phyloP scores from a whole-genome alignment of 2,888 invertebrate species.

The Priocnemis perturbator region DNA sequence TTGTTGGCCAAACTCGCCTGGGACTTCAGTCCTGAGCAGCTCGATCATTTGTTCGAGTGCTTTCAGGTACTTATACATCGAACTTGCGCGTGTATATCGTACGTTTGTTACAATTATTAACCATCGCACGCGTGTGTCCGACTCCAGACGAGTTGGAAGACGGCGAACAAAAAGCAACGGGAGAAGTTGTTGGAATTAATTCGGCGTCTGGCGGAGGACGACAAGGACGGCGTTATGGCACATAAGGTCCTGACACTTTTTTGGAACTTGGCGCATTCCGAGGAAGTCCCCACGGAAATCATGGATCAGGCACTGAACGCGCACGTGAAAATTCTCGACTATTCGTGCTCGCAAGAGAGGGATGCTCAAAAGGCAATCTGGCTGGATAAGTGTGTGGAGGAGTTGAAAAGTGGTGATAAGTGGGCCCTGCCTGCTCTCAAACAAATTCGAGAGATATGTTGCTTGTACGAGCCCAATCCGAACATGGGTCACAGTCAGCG shows the following conservation, averaged over 20 bases:
- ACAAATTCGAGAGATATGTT: slow-evolving; percentile 96
- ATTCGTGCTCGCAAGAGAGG: slow-evolving; percentile 97
- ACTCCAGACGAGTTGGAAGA: slow-evolving; percentile 91
- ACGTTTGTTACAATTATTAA: slow-evolving; percentile 16
- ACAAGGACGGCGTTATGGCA: slow-evolving; percentile 99
- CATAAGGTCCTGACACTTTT: slow-evolving; percentile 95
- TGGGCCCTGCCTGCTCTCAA: slow-evolving; percentile 97
- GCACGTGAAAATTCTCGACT: slow-evolving; percentile 97
- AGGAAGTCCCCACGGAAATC: slow-evolving; percentile 97
- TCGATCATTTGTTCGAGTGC: slow-evolving; percentile 97
- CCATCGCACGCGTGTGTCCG: slow-evolving; percentile 27
- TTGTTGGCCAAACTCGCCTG: slow-evolving; percentile 96
- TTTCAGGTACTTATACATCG: slow-evolving; percentile 83
- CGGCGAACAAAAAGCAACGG: slow-evolving; percentile 95
- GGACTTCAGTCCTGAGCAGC: slow-evolving; percentile 98
- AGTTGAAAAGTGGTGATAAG: slow-evolving; percentile 89
- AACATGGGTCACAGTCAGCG: slow-evolving; percentile 79
- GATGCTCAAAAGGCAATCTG: slow-evolving; percentile 97
- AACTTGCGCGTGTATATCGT: no score
- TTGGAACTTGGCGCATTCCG: slow-evolving; percentile 97
- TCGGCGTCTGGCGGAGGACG: slow-evolving; percentile 95
- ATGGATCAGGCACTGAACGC: slow-evolving; percentile 97
- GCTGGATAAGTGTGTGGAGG: slow-evolving; percentile 97
- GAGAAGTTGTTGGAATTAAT: slow-evolving; percentile 97
- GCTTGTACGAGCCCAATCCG: slow-evolving; percentile 92